phyloP scores from a whole-genome alignment of 2,797 vertebrate genomes.

The Tenualosa ilisha region DNA sequence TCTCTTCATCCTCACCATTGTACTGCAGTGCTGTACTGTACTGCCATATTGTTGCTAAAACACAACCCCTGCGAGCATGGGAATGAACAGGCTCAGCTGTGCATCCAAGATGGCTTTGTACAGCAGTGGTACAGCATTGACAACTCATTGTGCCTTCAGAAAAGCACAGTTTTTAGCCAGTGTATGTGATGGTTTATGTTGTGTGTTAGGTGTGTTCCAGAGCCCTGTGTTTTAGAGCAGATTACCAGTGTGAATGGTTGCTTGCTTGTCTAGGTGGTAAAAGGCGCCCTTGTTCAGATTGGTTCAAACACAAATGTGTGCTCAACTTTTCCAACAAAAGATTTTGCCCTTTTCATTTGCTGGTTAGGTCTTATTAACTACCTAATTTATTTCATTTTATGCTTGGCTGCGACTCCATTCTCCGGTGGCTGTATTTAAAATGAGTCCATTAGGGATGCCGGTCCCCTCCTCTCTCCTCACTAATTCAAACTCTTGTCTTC shows the following conservation, averaged over 20 bases:
- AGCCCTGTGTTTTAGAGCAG: not conserved
- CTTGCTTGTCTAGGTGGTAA: slow-evolving; percentile 22
- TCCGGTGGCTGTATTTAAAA: slow-evolving; percentile 38
- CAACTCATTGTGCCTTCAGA: not conserved
- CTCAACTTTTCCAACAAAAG: slow-evolving; percentile 36
- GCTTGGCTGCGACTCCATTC: slow-evolving; percentile 47
- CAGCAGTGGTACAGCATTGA: not conserved
- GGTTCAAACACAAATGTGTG: slow-evolving; percentile 19
- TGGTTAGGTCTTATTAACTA: slow-evolving; percentile 47
- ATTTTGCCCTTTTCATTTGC: slow-evolving; percentile 41
- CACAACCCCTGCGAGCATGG: not conserved
- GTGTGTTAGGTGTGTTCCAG: not conserved
- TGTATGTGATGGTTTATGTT: not conserved
- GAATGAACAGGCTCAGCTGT: too few species aligned
- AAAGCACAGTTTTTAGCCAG: not conserved
- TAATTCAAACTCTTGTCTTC: slow-evolving; percentile 38
- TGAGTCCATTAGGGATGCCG: slow-evolving; percentile 44
- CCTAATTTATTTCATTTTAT: slow-evolving; percentile 55
- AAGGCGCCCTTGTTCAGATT: not conserved
- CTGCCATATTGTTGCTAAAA: not conserved
- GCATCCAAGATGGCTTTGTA: not conserved
- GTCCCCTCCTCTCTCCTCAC: slow-evolving; percentile 35
- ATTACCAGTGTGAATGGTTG: slow-evolving; percentile 17
- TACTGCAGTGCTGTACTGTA: not conserved
- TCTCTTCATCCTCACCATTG: too few species aligned